phyloP scores from a whole-genome alignment of 2,888 invertebrate genomes.

The Hemaris fuciformis region DNA sequence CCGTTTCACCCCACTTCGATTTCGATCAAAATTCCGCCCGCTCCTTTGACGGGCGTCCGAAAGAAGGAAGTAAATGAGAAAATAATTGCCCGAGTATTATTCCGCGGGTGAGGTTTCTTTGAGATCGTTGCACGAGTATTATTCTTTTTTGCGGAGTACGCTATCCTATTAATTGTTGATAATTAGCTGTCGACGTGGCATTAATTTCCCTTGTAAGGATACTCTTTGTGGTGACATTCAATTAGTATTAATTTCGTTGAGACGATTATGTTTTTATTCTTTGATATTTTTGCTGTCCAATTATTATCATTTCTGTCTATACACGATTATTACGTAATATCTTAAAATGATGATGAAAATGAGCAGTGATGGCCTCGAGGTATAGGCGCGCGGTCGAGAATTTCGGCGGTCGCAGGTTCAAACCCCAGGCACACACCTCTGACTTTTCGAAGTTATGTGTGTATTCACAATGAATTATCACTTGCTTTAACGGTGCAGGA shows the following conservation, averaged over 20 bases:
- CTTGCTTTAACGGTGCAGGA: too few relatives aligned
- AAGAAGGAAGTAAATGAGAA: conserved; percentile 65
- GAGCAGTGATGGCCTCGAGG: too few relatives aligned
- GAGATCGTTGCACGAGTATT: conserved; percentile 21
- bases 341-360: too few relatives aligned
- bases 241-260: neutral
- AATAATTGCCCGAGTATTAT: conserved; percentile 70
- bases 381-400: too few relatives aligned
- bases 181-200: conserved; percentile 5
- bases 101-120: conserved; percentile 56
- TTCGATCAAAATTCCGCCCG: conserved; percentile 65
- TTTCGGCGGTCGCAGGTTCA: too few relatives aligned
- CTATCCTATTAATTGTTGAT: conserved; percentile 3
- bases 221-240: neutral
- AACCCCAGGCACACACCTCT: too few relatives aligned
- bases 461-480: too few relatives aligned
- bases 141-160: conserved; percentile 1
- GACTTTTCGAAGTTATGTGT: too few relatives aligned
- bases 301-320: neutral
- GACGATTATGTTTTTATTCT: too few relatives aligned
- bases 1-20: conserved; percentile 43
- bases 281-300: neutral
- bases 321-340: too few relatives aligned
- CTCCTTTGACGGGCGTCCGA: conserved; percentile 53
- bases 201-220: conserved; percentile 3